These are phyloP conservation scores for Simalia tracyae DNA, from an alignment of 2,797 vertebrate species.

Conservation along the genomic window DNA sequence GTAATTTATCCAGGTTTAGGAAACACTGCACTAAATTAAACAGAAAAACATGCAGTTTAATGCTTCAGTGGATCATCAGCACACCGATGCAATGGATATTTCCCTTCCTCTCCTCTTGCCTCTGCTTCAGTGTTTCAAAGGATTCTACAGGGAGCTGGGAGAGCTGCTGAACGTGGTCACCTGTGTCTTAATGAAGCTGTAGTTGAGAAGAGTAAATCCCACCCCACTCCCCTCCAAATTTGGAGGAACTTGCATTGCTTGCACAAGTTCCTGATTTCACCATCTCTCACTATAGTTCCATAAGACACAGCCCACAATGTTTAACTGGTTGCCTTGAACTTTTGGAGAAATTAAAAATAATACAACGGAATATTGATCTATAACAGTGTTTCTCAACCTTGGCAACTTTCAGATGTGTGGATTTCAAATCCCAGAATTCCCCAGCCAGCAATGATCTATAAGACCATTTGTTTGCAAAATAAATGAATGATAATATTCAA, in stretches of 20 bases:
- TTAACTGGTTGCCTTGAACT: background rate
- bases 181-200: background rate
- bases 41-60: background rate
- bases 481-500: background rate
- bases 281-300: background rate
- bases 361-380: background rate
- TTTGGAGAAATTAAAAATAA: background rate
- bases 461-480: background rate
- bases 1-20: too few species aligned
- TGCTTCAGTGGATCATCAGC: fast-evolving
- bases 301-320: background rate
- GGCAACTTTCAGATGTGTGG: background rate
- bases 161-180: background rate
- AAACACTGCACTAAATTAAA: too few species aligned
- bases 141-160: background rate
- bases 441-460: background rate
- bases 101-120: too few species aligned
- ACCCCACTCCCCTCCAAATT: background rate
- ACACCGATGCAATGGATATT: background rate
- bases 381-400: background rate
- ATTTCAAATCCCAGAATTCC: background rate
- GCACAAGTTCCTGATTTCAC: background rate
- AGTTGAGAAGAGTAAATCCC: background rate
- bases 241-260: background rate
- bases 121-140: background rate